A percentile compares a stretch with the other conserved stretches of the same genome.
These are phyloP conservation scores for Apomyelois bistriatella DNA, from an alignment of 2,888 invertebrate genomes.

Conservation along the genomic window DNA sequence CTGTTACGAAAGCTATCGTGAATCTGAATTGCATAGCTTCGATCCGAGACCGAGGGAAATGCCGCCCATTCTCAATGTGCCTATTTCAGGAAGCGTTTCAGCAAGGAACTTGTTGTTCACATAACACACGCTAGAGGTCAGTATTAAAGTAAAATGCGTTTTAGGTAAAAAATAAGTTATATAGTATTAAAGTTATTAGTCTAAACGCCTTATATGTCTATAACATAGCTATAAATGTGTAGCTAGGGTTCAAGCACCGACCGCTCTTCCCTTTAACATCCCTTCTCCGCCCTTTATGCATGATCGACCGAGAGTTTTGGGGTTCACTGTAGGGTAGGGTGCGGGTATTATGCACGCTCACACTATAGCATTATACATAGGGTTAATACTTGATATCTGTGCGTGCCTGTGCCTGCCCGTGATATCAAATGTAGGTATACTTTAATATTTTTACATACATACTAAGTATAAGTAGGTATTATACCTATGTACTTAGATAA, in stretches of 20 bases:
- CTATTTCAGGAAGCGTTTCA: slow-evolving; percentile 76
- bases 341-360: slow-evolving; percentile 44
- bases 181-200: slow-evolving; percentile 9
- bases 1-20: slow-evolving; percentile 39
- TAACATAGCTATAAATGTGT: slow-evolving; percentile 38
- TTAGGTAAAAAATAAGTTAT: slow-evolving; percentile 17
- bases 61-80: slow-evolving; percentile 61
- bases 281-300: slow-evolving; percentile 79
- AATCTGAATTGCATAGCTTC: slow-evolving; percentile 61
- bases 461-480: too few species aligned
- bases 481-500: too few species aligned
- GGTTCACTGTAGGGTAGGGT: slow-evolving; percentile 67
- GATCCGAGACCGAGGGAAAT: slow-evolving; percentile 71
- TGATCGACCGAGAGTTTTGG: slow-evolving; percentile 79
- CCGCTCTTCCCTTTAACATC: slow-evolving; percentile 75
- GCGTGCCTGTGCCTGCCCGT: too few species aligned
- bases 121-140: slow-evolving; percentile 76
- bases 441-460: too few species aligned
- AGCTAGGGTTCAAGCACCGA: slow-evolving; percentile 70
- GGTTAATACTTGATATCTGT: neutral
- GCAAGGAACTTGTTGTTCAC: slow-evolving; percentile 73
- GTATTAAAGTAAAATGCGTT: slow-evolving; percentile 33
- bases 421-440: too few species aligned
- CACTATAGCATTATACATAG: slow-evolving; percentile 7
- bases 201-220: neutral